Conservation (phyloP, 2,797 vertebrate genomes). For the Clarias laeviceps region DNA sequence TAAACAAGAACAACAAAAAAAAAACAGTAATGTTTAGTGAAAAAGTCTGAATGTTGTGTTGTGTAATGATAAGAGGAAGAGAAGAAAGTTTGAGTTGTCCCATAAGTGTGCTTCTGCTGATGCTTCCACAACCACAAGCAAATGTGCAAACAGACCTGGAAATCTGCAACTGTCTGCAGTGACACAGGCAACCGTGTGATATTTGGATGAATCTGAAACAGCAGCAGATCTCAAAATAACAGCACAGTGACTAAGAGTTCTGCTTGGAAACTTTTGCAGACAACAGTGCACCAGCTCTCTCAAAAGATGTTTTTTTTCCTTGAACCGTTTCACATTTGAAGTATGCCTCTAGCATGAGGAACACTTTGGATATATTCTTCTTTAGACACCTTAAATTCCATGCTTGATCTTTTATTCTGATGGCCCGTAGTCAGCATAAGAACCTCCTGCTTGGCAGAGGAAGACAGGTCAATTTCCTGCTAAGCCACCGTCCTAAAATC, state of each 20-base stretch:
- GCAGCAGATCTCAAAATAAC: constrained; percentile 1
- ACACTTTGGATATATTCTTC: constrained; percentile 5
- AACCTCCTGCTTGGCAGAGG: constrained; percentile 40
- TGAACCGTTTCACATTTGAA: not conserved
- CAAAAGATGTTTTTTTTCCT: not conserved
- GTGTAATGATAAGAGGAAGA: not conserved
- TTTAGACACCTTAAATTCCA: constrained; percentile 37
- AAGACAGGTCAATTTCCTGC: constrained; percentile 79
- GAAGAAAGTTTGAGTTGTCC: not conserved
- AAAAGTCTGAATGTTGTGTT: not conserved
- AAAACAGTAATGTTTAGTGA: not conserved
- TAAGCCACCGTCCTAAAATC: constrained; percentile 75
- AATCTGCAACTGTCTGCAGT: not conserved
- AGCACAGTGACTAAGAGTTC: not conserved
- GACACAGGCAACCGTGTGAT: not conserved
- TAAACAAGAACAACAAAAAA: not conserved
- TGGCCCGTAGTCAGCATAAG: constrained; percentile 12
- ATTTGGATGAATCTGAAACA: not conserved
- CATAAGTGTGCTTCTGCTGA: not conserved
- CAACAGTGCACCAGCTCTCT: not conserved
- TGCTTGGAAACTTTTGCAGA: not conserved
- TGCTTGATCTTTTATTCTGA: constrained; percentile 44
- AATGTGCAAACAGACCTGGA: not conserved
- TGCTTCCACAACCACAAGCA: not conserved
- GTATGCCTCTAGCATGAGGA: constrained; percentile 10